Conservation (phyloP, 2,797 vertebrate genomes). For the Girardinus metallicus region DNA sequence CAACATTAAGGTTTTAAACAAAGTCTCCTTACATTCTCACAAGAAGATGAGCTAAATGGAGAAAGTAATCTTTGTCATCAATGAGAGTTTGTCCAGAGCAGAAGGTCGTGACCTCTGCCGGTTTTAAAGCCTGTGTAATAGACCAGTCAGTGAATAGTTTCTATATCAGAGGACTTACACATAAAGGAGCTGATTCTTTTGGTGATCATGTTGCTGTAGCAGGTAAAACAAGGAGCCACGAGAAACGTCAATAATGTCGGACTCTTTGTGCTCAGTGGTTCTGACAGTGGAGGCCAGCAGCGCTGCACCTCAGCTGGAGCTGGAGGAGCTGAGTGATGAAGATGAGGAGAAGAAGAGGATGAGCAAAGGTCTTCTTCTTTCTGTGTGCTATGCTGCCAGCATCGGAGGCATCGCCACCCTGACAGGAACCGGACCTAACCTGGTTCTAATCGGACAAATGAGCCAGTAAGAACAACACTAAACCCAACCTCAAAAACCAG, state of each 20-base stretch:
- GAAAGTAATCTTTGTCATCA: neutral
- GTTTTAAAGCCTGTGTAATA: no score
- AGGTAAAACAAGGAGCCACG: neutral
- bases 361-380: constrained; percentile 88
- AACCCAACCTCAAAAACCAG: neutral
- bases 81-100: no score
- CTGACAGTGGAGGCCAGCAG: constrained; percentile 1
- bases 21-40: neutral
- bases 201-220: neutral
- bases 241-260: neutral
- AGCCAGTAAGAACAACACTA: constrained; percentile 81
- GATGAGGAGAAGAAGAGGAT: constrained; percentile 66
- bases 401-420: constrained; percentile 94
- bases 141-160: no score
- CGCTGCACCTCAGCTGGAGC: constrained; percentile 35
- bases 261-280: constrained; percentile 7
- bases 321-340: constrained; percentile 36
- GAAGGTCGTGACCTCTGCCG: no score
- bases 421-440: constrained; percentile 93
- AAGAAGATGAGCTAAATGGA: neutral
- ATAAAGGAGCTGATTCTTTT: neutral
- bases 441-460: constrained; percentile 93
- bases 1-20: neutral
- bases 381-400: constrained; percentile 92
- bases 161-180: neutral